Base-by-base conservation (phyloP, 2,888 invertebrate species). In the Zaprionus obscuricornis region DNA sequence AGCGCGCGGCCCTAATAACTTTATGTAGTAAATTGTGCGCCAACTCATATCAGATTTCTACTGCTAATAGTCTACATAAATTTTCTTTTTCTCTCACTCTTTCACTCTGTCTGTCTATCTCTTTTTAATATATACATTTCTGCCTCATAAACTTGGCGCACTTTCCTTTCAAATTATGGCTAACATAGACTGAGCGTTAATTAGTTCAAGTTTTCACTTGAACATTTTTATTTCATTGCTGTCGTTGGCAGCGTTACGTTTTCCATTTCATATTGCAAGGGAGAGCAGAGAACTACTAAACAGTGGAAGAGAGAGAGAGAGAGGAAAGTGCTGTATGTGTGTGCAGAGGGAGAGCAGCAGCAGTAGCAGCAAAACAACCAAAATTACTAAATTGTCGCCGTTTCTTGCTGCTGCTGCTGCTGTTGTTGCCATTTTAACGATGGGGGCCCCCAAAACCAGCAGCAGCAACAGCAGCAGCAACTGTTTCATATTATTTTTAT, bases 151-250 rank as follows among this genome's bases (percentile, higher is more conserved):
- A 46, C 47, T 51, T 59, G 54, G 46, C 55, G 55, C 55, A 67
- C 73, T 69, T 69, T 69, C 69, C 67, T 62, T 69, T 72, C 47
- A 67, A 62, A 55, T 62, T 51, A 72, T 29, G 42, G 40, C 47
- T 52, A 59, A 13, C 33, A 20, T 24, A n/a, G 8, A 17, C 37
- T 8, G 33, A 55, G 77, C 47, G 74, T 78, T 82, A 78, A 78
- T 78, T 82, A 82, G 78, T 59, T 46, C 68, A 78, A 66, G 68
- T 78, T 85, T 78, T 78, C 83, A 75, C 83, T 84, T 65, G 60
- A 56, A 42, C 57, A 58, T 66, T 69, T 66, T 27, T 45, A 26
- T 66, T 67, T 72, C 42, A 68, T 66, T 46, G 55, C 42, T 36
- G 29, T 14, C 45, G 36, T n/a, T n/a, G n/a, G n/a, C n/a, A n/a